These are phyloP conservation scores for Cladopsammia gracilis DNA, from an alignment of 64 coral and sea anemone genomes.

Conservation along the genomic window DNA sequence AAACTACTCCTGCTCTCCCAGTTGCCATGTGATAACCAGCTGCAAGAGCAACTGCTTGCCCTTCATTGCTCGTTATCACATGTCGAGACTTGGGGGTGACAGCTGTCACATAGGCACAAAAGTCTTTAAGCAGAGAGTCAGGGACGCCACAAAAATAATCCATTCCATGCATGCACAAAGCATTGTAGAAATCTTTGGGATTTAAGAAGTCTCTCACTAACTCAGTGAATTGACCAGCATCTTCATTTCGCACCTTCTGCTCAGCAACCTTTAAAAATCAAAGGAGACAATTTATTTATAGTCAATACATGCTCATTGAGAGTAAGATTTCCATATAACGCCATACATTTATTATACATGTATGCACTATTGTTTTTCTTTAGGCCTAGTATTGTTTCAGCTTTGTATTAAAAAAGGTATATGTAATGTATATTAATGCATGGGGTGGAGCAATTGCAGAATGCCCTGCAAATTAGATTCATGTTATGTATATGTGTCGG, in stretches of 20 bases:
- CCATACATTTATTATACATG: no score
- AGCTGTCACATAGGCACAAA: conserved; percentile 97
- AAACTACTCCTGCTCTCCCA: conserved; percentile 91
- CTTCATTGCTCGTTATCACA: conserved; percentile 94
- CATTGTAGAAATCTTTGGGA: conserved; percentile 97
- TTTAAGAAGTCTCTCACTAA: conserved; percentile 98
- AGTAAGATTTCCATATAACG: no score
- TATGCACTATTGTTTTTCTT: no score
- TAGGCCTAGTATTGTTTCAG: no score
- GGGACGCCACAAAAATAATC: conserved; percentile 98
- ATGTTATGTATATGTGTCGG: no score
- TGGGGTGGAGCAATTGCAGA: no score
- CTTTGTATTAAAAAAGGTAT: no score
- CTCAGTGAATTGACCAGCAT: conserved; percentile 95
- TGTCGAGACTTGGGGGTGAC: conserved; percentile 77
- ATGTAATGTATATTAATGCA: no score
- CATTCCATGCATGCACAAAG: conserved; percentile 85
- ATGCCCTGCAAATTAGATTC: no score
- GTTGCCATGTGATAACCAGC: conserved; percentile 97
- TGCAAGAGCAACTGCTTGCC: conserved; percentile 88
- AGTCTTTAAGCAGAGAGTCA: conserved; percentile 97
- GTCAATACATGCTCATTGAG: not conserved
- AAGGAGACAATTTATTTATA: not conserved
- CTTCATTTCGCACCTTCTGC: conserved; percentile 91
- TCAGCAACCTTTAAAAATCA: conserved; percentile 69